Percentiles rank a stretch among this genome's conserved stretches.
phyloP scores from a whole-genome alignment of 2,797 vertebrate species.

The Muscicapa striata region DNA sequence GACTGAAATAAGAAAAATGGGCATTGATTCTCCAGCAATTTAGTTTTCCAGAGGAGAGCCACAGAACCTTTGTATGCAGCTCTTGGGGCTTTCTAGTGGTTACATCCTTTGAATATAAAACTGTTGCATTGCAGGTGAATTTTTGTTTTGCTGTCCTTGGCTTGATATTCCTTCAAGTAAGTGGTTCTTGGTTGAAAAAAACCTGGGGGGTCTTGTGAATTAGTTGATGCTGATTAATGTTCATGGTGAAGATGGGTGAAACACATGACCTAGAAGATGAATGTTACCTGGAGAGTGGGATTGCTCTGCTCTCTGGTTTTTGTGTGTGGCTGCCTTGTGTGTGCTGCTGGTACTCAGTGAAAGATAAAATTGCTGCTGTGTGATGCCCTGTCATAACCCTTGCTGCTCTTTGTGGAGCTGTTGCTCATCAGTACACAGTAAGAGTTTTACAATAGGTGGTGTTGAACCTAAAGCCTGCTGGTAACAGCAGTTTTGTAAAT shows the following conservation, averaged over 20 bases:
- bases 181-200: not conserved
- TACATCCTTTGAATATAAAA: conserved; percentile 42
- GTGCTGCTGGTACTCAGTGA: not conserved
- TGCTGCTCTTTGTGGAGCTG: not conserved
- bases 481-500: not conserved
- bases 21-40: conserved; percentile 25
- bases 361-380: not conserved
- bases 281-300: not conserved
- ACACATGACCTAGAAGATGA: not conserved
- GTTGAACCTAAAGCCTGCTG: not conserved
- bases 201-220: not conserved
- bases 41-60: not conserved
- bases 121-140: conserved; percentile 39
- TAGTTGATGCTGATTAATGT: not conserved
- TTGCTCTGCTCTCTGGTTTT: not conserved
- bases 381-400: not conserved
- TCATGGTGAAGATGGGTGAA: not conserved
- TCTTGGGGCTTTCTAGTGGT: not conserved
- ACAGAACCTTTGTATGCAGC: conserved; percentile 25
- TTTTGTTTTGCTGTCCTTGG: conserved; percentile 6
- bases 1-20: conserved; percentile 34
- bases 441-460: not conserved
- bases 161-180: not conserved
- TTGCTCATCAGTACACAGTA: not conserved
- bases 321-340: not conserved